Evolutionary conservation across 1,140 invertebrate genomes (phyloP).

Genomic region (Ips typographus): DNA sequence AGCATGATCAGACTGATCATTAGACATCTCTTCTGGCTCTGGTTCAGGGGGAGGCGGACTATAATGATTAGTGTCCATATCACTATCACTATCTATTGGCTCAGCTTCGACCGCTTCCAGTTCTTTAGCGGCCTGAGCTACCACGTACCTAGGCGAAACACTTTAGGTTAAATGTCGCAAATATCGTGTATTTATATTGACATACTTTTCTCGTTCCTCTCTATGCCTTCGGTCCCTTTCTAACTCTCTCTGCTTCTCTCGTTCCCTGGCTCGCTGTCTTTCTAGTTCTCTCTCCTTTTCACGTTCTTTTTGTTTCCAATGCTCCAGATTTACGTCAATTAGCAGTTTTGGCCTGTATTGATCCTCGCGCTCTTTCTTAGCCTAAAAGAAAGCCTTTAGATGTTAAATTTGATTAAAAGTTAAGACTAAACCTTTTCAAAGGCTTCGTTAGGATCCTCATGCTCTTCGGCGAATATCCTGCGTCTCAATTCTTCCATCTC

Average conservation of each 20-base stretch:
- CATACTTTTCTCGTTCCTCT: slow-evolving; percentile 53
- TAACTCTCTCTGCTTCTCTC: slow-evolving; percentile 56
- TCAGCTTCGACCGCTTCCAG: slow-evolving; percentile 66
- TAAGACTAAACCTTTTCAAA: slow-evolving; percentile 67
- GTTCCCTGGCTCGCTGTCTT: slow-evolving; percentile 51
- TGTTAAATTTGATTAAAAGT: neutral
- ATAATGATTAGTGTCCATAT: slow-evolving; percentile 49
- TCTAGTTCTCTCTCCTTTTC: slow-evolving; percentile 58
- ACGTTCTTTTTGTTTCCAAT: slow-evolving; percentile 57
- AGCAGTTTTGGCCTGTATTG: slow-evolving; percentile 79
- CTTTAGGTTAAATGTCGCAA: too few species aligned
- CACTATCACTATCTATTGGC: slow-evolving; percentile 66
- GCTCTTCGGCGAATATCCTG: slow-evolving; percentile 78
- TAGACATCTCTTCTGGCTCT: slow-evolving; percentile 38
- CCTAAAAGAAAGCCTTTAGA: slow-evolving; percentile 51
- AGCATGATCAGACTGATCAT: slow-evolving; percentile 42
- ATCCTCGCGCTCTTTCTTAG: slow-evolving; percentile 76
- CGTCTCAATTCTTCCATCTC: slow-evolving; percentile 88
- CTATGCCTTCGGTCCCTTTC: slow-evolving; percentile 54
- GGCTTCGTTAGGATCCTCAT: slow-evolving; percentile 80
- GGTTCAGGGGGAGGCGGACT: slow-evolving; percentile 41
- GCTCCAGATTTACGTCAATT: slow-evolving; percentile 65
- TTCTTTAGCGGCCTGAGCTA: slow-evolving; percentile 56
- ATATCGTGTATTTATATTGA: neutral
- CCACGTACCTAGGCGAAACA: slow-evolving; percentile 50